A percentile compares a stretch with the other conserved stretches of the same genome.
These are phyloP conservation scores for Eurois occulta DNA, from an alignment of 2,888 invertebrate genomes.

Conservation along the genomic window DNA sequence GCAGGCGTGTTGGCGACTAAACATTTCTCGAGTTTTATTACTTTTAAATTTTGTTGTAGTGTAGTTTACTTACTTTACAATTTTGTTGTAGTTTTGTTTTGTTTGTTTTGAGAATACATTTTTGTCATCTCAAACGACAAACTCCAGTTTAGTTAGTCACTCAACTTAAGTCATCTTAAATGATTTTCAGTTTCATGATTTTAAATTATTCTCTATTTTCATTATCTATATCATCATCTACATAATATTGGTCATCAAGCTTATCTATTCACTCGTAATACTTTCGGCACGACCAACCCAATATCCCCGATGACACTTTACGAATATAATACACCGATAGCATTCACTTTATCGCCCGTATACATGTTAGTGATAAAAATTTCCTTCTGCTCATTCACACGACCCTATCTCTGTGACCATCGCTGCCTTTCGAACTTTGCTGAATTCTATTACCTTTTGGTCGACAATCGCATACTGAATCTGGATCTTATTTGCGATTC, in stretches of 20 bases:
- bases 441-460: slow-evolving; percentile 59
- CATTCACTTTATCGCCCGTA: slow-evolving; percentile 46
- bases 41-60: background rate
- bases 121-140: too few relatives aligned
- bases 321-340: slow-evolving; percentile 30
- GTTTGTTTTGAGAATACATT: too few relatives aligned
- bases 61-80: too few relatives aligned
- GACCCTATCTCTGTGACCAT: slow-evolving; percentile 52
- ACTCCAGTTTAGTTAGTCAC: too few relatives aligned
- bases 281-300: background rate
- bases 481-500: slow-evolving; percentile 67
- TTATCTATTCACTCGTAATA: background rate
- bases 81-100: too few relatives aligned
- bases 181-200: background rate
- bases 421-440: slow-evolving; percentile 46
- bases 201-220: background rate
- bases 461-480: slow-evolving; percentile 51
- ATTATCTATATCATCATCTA: background rate
- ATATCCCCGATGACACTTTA: slow-evolving; percentile 32
- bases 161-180: too few relatives aligned
- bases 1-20: slow-evolving; percentile 40
- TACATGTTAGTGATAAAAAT: slow-evolving; percentile 54
- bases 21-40: slow-evolving; percentile 17
- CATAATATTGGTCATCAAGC: background rate
- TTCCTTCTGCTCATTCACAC: slow-evolving; percentile 50